A percentile compares a stretch with the other conserved stretches of the same genome.
phyloP scores from a whole-genome alignment of 2,888 invertebrate species.

The Spilosoma lubricipeda region DNA sequence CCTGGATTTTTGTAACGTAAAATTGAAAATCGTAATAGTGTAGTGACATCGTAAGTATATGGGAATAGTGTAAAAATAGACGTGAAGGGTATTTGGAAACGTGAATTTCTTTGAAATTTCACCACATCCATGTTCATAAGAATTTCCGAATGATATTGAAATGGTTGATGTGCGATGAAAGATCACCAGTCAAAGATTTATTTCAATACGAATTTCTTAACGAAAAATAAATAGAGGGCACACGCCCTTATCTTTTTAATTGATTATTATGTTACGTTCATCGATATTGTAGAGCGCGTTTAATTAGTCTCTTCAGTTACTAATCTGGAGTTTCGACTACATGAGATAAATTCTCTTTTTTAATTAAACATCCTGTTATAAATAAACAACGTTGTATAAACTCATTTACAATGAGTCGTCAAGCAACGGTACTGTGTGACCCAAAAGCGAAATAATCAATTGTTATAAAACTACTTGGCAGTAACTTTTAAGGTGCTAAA shows the following conservation, averaged over 20 bases:
- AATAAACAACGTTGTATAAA: neutral
- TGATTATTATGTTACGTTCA: neutral
- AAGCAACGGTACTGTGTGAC: neutral
- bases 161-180: neutral
- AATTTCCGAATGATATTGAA: neutral
- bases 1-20: neutral
- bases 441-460: constrained; percentile 42
- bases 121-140: neutral
- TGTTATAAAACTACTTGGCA: constrained; percentile 46
- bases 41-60: no score
- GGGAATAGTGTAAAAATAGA: neutral
- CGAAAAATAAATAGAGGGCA: neutral
- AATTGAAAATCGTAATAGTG: neutral
- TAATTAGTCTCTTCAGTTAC: neutral
- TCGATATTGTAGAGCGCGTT: neutral
- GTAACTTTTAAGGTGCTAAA: constrained; percentile 65
- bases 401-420: neutral
- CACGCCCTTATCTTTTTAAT: neutral
- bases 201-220: neutral
- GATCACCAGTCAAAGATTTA: neutral
- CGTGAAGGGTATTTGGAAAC: neutral
- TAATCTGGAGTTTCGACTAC: neutral
- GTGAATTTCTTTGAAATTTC: neutral
- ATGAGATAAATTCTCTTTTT: neutral
- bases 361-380: neutral